Evolutionary conservation across 2,888 invertebrate species (phyloP), one percentile per base, ranked within the genome.

Genomic region (Trachelus troglodyta): DNA sequence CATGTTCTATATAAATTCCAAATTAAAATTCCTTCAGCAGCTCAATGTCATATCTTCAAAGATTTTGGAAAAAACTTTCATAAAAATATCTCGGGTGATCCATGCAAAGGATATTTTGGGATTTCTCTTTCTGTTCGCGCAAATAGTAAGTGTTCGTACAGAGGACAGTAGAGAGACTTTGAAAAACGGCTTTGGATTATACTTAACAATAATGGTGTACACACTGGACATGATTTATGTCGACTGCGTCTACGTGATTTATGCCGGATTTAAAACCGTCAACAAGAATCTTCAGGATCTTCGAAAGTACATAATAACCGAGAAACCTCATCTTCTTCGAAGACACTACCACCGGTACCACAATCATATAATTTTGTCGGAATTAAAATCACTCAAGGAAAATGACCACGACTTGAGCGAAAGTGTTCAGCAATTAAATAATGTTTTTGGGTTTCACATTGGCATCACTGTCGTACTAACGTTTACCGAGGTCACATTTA

Each of bases 401-500:
- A 82, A 85, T 15, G 88, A 90, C 69, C 81, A 87, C 23, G 82
- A 87, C n/a, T 78, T 88, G 6, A 85, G 87, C 75, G 82, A 85
- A 11, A 73, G 85, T 3, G 81, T 90, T 11, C 80, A 84, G 15
- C 73, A 78, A 12, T 73, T 87, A 1, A 90, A 89, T 73, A 69
- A 79, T 0, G 83, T 83, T 2, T 89, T 86, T 76, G 83, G 86
- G 11, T 56, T 84, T 4, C 88, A 88, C 15, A 76, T 86, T 3
- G 80, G 88, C 11, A 80, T 81, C 0, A 85, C 85, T 1, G 81
- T 89, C 2, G 82, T 83, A 0, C 75, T 89, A 34, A 86, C 86
- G 1, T 87, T 89, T 34, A 81, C 85, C 11, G 86, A 89, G 69
- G 80, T 89, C 1, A 89, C 90, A 0, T 89, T 89, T 68, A 87